Evolutionary conservation across 2,113 vertebrate species (phyloP), one percentile per base, ranked within the genome.

Genomic region (Pundamilia nyererei): DNA sequence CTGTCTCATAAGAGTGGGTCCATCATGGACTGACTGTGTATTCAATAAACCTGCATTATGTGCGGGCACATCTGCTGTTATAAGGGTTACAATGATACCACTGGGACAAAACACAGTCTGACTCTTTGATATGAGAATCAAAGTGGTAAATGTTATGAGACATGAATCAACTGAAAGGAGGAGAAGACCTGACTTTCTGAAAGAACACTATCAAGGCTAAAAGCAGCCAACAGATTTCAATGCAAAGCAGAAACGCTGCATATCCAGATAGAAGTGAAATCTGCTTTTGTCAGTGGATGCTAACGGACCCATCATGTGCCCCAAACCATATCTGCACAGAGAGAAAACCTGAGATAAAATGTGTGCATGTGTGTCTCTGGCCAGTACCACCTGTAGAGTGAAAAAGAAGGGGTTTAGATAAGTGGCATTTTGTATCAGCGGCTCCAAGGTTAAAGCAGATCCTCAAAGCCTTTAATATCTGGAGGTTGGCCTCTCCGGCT

Each of bases 401-500:
- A 31, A n/a, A 42, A 31, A 68, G 9, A 75, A 26, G 19, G 29
- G 85, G 72, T 13, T 62, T 80, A 35, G 89, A 92, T 89, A 89
- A 92, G 68, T 33, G 56, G 82, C 42, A 6, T 35, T 31, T 80
- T 79, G 4, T 80, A 91, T 93, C 91, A 89, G 80, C 38, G 51
- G 88, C 80, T 82, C 84, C 79, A 80, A 85, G 89, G 89, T 70
- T 81, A 80, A 80, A 70, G 65, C 85, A 91, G 84, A 92, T 85
- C 75, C 77, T 85, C 70, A 84, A 85, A 89, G 85, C 70, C 80
- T 70, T 81, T 79, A 65, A 62, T 90, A 87, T 90, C 86, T 81
- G 88, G 91, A 89, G 89, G 81, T 75, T 80, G 85, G 91, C 90
- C 89, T 92, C 88, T 91, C 89, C 85, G 89, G 88, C 92, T 89